These are phyloP conservation scores for Cyclopterus lumpus DNA, from an alignment of 2,797 vertebrate species.

Conservation along the genomic window DNA sequence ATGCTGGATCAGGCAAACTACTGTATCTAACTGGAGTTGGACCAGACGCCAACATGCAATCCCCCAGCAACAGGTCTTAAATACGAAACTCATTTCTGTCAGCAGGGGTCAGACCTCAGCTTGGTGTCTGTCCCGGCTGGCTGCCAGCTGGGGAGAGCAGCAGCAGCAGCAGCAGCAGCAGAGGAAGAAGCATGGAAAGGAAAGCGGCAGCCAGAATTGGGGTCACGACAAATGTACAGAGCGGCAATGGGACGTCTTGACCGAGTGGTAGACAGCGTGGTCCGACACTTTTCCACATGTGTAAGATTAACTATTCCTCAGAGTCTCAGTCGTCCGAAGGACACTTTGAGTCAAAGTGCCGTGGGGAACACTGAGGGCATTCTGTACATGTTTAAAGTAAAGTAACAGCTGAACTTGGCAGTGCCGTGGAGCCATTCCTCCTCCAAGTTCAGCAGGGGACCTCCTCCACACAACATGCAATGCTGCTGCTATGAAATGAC, in stretches of 20 bases:
- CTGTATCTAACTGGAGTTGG: conserved; percentile 43
- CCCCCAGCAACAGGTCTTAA: conserved; percentile 60
- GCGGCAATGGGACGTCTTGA: conserved; percentile 50
- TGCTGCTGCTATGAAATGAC: not conserved
- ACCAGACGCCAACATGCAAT: conserved; percentile 37
- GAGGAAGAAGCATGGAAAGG: conserved; percentile 47
- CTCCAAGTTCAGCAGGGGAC: conserved; percentile 14
- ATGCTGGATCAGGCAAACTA: conserved; percentile 58
- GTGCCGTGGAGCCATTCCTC: conserved; percentile 22
- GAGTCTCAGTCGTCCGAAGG: conserved; percentile 31
- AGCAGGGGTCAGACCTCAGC: conserved; percentile 82
- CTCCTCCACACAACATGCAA: conserved; percentile 4
- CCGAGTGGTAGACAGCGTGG: conserved; percentile 50
- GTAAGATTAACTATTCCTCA: conserved; percentile 50
- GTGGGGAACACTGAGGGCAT: conserved; percentile 34
- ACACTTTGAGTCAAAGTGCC: conserved; percentile 48
- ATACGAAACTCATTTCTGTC: conserved; percentile 73
- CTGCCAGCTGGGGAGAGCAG: conserved; percentile 46
- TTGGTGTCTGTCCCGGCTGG: conserved; percentile 54
- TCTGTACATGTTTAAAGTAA: conserved; percentile 47
- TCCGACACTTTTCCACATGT: conserved; percentile 60
- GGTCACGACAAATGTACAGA: conserved; percentile 64
- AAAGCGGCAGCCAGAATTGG: conserved; percentile 54
- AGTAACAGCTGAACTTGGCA: conserved; percentile 59
- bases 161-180: conserved; percentile 29